Evolutionary conservation across 2,113 vertebrate species (phyloP).

Genomic region (Pogonocichla stellata): DNA sequence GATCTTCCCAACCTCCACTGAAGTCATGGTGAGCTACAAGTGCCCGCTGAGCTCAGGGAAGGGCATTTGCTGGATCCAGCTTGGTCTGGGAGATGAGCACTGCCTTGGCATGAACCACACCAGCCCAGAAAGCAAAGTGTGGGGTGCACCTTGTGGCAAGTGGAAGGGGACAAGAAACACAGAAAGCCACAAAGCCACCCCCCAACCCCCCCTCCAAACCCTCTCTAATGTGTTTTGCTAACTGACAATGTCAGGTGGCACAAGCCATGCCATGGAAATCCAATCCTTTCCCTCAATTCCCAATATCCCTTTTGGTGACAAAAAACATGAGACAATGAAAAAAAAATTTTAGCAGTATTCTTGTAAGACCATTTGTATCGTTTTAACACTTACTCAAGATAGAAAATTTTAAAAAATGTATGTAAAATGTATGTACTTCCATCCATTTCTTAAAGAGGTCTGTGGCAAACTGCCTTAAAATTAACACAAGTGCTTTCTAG

Average conservation of each 20-base stretch:
- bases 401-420: neutral
- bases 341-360: neutral
- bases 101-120: neutral
- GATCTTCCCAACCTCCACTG: neutral
- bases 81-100: fast-evolving
- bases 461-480: neutral
- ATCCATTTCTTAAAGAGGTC: neutral
- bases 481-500: neutral
- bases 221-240: neutral
- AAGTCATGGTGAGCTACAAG: neutral
- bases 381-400: neutral
- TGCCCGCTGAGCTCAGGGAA: neutral
- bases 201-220: too few species aligned
- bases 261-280: neutral
- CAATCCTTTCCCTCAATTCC: neutral
- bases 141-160: fast-evolving
- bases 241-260: neutral
- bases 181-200: neutral
- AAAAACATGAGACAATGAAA: neutral
- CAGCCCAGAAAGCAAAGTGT: fast-evolving
- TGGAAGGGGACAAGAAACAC: neutral
- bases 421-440: neutral
- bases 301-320: neutral
- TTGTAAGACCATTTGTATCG: neutral
- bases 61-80: fast-evolving